These are phyloP conservation scores for Netelia inedita DNA, from an alignment of 2,888 invertebrate genomes.

Conservation along the genomic window DNA sequence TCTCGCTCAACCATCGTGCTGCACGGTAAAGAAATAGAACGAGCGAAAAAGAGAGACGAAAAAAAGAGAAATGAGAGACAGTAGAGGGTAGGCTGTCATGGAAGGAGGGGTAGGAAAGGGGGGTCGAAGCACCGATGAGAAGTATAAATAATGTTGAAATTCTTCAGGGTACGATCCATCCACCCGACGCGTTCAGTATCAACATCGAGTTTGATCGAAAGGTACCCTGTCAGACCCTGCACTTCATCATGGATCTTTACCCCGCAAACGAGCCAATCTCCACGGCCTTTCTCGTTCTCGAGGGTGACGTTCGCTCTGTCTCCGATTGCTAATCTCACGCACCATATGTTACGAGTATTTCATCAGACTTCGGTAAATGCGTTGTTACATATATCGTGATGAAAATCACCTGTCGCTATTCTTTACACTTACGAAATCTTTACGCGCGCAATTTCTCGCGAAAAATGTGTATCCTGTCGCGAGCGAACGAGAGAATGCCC, in stretches of 20 bases:
- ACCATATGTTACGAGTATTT: too few relatives aligned
- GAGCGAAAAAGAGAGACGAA: constrained; percentile 7
- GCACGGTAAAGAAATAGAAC: neutral
- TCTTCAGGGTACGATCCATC: constrained; percentile 61
- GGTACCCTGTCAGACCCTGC: constrained; percentile 51
- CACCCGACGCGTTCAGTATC: constrained; percentile 50
- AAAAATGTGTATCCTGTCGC: too few relatives aligned
- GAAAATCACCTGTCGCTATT: too few relatives aligned
- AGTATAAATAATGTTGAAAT: constrained; percentile 53
- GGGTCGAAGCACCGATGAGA: neutral
- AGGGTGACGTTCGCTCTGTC: constrained; percentile 51
- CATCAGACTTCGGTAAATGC: neutral
- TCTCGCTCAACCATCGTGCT: neutral
- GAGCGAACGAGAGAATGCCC: too few relatives aligned
- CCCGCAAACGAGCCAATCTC: constrained; percentile 62
- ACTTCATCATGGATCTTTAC: constrained; percentile 64
- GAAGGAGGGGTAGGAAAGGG: neutral
- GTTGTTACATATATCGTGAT: too few relatives aligned
- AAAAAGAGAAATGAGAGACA: neutral
- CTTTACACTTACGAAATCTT: too few relatives aligned
- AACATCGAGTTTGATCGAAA: constrained; percentile 59
- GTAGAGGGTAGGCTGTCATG: neutral
- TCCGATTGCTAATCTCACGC: constrained; percentile 40
- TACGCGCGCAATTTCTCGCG: too few relatives aligned
- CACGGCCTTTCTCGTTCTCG: constrained; percentile 48